phyloP scores from a whole-genome alignment of 2,797 vertebrate species.

The Galaxias olidus region DNA sequence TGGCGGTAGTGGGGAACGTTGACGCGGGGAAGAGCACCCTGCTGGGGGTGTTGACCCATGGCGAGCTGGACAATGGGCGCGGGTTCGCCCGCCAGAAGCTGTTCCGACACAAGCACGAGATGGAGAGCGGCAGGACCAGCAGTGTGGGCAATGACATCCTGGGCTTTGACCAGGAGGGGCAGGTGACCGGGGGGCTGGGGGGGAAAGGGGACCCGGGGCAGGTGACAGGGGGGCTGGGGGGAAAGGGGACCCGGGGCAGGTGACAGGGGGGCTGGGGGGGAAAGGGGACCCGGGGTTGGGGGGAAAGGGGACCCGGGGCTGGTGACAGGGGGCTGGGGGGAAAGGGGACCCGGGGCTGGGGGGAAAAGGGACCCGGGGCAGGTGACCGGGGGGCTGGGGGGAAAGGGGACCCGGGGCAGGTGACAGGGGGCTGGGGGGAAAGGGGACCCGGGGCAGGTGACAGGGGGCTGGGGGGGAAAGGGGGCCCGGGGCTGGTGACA shows the following conservation, averaged over 20 bases:
- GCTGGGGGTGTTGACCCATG: constrained; percentile 84
- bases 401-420: no score
- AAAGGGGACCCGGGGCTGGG: no score
- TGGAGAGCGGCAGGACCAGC: constrained; percentile 87
- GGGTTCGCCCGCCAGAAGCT: constrained; percentile 88
- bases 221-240: neutral
- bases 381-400: no score
- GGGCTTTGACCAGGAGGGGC: constrained; percentile 84
- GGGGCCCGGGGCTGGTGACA: constrained; percentile 58
- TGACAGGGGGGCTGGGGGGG: neutral
- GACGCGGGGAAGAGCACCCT: constrained; percentile 86
- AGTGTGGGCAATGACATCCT: constrained; percentile 87
- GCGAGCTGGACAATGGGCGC: constrained; percentile 85
- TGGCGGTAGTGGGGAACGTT: constrained; percentile 87
- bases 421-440: no score
- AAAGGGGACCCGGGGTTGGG: no score
- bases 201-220: no score
- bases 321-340: no score
- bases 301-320: no score
- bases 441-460: no score
- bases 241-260: neutral
- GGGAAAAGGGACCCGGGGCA: no score
- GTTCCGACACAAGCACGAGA: constrained; percentile 87
- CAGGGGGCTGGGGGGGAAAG: no score
- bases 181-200: neutral